phyloP scores from a whole-genome alignment of 2,888 invertebrate genomes.

The Macaria notata region DNA sequence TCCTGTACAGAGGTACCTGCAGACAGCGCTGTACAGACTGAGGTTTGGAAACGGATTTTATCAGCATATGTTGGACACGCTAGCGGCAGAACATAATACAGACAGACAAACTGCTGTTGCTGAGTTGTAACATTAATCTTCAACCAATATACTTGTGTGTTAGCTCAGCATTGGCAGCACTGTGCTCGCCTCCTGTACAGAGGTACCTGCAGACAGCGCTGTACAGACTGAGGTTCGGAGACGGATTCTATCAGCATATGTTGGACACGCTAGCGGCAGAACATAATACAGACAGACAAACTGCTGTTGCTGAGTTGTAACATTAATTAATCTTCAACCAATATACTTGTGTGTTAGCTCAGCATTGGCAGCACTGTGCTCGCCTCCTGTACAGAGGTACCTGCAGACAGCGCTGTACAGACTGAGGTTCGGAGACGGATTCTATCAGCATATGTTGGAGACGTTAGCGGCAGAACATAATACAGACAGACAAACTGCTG shows the following conservation, averaged over 20 bases:
- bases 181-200: constrained; percentile 48
- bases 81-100: constrained; percentile 43
- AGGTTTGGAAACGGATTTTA: constrained; percentile 51
- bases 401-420: constrained; percentile 56
- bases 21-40: constrained; percentile 53
- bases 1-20: constrained; percentile 56
- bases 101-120: constrained; percentile 3
- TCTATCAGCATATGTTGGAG: constrained; percentile 49
- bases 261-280: constrained; percentile 42
- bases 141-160: constrained; percentile 42
- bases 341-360: constrained; percentile 44
- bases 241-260: constrained; percentile 51
- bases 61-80: constrained; percentile 38
- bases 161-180: constrained; percentile 23
- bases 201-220: constrained; percentile 57
- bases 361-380: constrained; percentile 37
- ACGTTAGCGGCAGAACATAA: constrained; percentile 43
- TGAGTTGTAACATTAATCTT: constrained; percentile 4
- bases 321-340: background rate
- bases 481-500: constrained; percentile 6
- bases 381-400: constrained; percentile 52
- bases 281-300: constrained; percentile 29
- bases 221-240: constrained; percentile 46
- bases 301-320: constrained; percentile 7
- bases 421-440: constrained; percentile 44